Conservation (phyloP, 2,888 invertebrate genomes). For the Nomada fucata region DNA sequence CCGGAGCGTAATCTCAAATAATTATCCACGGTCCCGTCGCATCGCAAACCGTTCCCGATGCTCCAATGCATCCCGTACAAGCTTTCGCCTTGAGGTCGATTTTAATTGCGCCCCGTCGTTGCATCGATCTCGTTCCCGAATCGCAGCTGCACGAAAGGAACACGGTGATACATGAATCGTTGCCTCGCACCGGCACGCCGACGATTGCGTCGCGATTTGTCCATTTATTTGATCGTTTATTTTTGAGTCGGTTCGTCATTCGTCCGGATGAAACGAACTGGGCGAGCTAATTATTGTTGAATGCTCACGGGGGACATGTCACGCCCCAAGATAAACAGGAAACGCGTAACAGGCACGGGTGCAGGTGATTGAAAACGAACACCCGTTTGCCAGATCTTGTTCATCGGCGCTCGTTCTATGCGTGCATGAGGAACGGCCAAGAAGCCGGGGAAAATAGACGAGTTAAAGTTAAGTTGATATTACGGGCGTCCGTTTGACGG, state of each 20-base stretch:
- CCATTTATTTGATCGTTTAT: neutral
- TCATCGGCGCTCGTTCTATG: slow-evolving; percentile 5
- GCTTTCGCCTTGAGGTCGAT: slow-evolving; percentile 18
- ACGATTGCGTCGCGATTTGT: slow-evolving; percentile 8
- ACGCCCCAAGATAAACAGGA: slow-evolving; percentile 11
- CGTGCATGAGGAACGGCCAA: neutral
- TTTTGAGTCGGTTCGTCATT: too few species aligned
- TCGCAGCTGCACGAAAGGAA: slow-evolving; percentile 21
- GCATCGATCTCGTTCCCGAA: neutral
- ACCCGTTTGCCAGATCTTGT: slow-evolving; percentile 8
- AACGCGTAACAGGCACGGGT: slow-evolving; percentile 24
- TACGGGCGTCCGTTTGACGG: neutral
- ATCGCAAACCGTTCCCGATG: neutral
- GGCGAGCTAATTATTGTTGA: too few species aligned
- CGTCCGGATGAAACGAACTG: neutral
- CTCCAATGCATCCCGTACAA: neutral
- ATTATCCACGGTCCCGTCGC: neutral
- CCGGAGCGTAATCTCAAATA: slow-evolving; percentile 6
- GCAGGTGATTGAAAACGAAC: slow-evolving; percentile 64
- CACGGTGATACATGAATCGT: slow-evolving; percentile 15
- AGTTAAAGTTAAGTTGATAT: neutral
- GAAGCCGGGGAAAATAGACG: neutral
- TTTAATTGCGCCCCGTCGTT: slow-evolving; percentile 29
- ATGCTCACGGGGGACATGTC: neutral
- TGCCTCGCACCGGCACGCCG: neutral